These are phyloP conservation scores for Poeciliopsis gracilis DNA, from an alignment of 2,797 vertebrate genomes.

Conservation along the genomic window DNA sequence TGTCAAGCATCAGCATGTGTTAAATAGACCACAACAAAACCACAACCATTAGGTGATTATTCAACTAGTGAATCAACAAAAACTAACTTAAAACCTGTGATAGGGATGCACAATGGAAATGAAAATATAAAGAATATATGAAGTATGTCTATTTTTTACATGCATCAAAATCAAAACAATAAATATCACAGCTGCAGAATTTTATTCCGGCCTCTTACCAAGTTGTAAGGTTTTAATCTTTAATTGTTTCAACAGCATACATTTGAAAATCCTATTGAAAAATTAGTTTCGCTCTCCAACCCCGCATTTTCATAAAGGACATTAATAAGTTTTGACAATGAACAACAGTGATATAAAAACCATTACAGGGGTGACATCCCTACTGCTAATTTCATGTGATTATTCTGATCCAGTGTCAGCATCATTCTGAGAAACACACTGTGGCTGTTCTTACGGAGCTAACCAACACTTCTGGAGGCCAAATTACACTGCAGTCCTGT, in stretches of 20 bases:
- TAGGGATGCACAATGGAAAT: background rate
- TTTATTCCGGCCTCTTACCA: background rate
- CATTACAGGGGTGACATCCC: constrained; percentile 5
- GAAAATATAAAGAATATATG: no score
- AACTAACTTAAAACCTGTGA: background rate
- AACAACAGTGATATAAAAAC: constrained; percentile 2
- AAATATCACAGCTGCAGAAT: background rate
- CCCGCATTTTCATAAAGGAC: background rate
- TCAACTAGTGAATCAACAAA: background rate
- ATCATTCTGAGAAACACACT: constrained; percentile 19
- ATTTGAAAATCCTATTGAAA: background rate
- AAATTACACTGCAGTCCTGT: constrained; percentile 7
- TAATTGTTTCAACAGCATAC: background rate
- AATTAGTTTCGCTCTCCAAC: background rate
- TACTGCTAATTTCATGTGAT: constrained; percentile 7
- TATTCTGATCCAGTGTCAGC: constrained; percentile 12
- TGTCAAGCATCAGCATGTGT: background rate
- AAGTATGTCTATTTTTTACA: background rate
- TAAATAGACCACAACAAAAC: background rate
- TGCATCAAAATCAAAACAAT: background rate
- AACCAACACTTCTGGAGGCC: constrained; percentile 38
- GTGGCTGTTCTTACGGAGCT: constrained; percentile 30
- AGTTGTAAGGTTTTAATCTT: background rate
- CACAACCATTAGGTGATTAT: background rate
- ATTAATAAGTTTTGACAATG: background rate